Base-by-base conservation (phyloP, 1,140 invertebrate genomes). In the Orchesella cincta region DNA sequence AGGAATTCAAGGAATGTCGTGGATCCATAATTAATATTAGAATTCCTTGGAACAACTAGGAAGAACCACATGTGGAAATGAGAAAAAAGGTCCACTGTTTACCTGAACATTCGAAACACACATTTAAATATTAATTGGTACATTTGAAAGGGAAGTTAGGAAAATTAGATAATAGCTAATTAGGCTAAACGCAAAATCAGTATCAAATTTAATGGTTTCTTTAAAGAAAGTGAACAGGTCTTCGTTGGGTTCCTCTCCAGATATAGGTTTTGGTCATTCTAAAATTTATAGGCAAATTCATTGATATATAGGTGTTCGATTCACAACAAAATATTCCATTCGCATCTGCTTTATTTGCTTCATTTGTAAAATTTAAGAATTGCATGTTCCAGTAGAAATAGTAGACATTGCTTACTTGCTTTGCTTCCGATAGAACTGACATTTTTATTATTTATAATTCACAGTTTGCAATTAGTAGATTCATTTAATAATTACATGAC, bases 201-300 rank as follows among this genome's bases (percentile, higher is more conserved):
- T 57, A 46, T 46, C 39, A 46, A 46, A 46, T 46, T 46, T 5
- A n/a, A n/a, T n/a, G n/a, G n/a, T n/a, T n/a, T n/a, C n/a, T n/a
- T n/a, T 46, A 20, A 12, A 46, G 39, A 46, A 46, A 46, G 39
- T 20, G 20, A 12, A 8, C 23, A 14, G 26, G 62, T 67, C 31
- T 67, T 67, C 31, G 31, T 57, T 67, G 62, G 31, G 28, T 67
- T 67, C 62, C 62, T 67, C 62, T 67, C 33, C 1, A 31, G 26
- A 23, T 5, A 67, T 67, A 33, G 62, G 31, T 67, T n/a, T 33
- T 3, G 31, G 26, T 67, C 26, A 31, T 67, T 31, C 12, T 67
- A 67, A 29, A 67, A 67, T 67, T 67, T 67, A 23, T 67, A 67
- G 62, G 62, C 62, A 67, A 67, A 67, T 67, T 67, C 62, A 67